Base-by-base conservation (phyloP, 2,888 invertebrate species). In the Helobdella robusta region DNA sequence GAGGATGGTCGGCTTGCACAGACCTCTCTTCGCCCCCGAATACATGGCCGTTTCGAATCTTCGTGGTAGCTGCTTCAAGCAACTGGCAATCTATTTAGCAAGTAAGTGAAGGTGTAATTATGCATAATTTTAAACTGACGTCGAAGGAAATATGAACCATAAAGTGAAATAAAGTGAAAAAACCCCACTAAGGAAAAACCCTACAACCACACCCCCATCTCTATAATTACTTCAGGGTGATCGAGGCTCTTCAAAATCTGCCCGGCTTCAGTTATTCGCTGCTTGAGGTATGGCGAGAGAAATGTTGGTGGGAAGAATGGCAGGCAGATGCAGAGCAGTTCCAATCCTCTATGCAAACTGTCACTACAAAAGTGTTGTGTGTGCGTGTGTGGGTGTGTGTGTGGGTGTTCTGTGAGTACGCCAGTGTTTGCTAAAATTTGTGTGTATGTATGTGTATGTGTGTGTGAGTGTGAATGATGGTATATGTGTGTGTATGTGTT, bases 251-350 rank as follows among this genome's bases (percentile, higher is more conserved):
- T 15, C 5, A 62, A 25, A 32, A 30, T 30, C 2, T n/a, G n/a
- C 50, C 5, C 30, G 8, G 62, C 44, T 23, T 44, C 36, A 23
- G 40, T 36, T 23, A 44, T 15, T 25, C 60, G 32, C n/a, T 60
- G 46, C 18, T 25, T 25, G 60, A 62, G 50, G 50, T 30, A 48
- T 48, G 5, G 20, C 34, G 62, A 25, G 30, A 46, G 15, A 4
- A n/a, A 35, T 15, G 48, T 8, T 25, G 65, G 65, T 28, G 66
- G 66, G 36, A 66, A 66, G 66, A 66, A 66, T 15, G 52, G 56
- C 34, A 66, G 58, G 34, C 66, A 66, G 11, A 61, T 46, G 64
- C 66, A 66, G 11, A 66, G 30, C 48, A 66, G 25, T 59, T 66
- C 66, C 58, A 56, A 64, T n/a, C 66, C 66, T n/a, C 28, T 48